Evolutionary conservation across 2,797 vertebrate species (phyloP).

Genomic region (Sebastes ruberrimus): DNA sequence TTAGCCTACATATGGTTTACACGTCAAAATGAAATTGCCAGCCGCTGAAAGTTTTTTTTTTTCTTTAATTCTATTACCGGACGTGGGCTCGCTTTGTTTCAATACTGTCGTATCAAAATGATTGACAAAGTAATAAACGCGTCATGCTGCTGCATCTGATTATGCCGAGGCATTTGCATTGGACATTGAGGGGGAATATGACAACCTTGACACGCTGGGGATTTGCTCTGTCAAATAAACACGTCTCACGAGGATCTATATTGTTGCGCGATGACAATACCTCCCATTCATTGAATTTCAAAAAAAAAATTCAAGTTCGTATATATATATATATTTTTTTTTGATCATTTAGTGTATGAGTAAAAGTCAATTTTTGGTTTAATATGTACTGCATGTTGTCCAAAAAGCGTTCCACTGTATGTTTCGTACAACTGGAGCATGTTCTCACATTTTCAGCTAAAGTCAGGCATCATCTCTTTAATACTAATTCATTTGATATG

Average conservation of each 20-base stretch:
- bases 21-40: slow-evolving; percentile 73
- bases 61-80: slow-evolving; percentile 79
- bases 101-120: slow-evolving; percentile 74
- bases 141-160: slow-evolving; percentile 80
- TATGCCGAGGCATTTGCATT: slow-evolving; percentile 75
- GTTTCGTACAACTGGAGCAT: too few species aligned
- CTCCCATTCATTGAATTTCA: slow-evolving; percentile 57
- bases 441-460: too few species aligned
- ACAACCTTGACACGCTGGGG: slow-evolving; percentile 77
- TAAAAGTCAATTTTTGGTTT: too few species aligned
- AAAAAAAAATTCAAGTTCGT: slow-evolving; percentile 33
- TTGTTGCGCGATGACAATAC: slow-evolving; percentile 64
- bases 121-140: slow-evolving; percentile 84
- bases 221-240: slow-evolving; percentile 80
- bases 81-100: slow-evolving; percentile 73
- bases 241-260: slow-evolving; percentile 74
- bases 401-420: too few species aligned
- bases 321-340: background rate
- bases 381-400: too few species aligned
- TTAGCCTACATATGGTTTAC: slow-evolving; percentile 59
- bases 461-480: too few species aligned
- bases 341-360: slow-evolving; percentile 12
- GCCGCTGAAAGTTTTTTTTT: slow-evolving; percentile 74
- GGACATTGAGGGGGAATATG: slow-evolving; percentile 75
- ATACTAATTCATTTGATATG: too few species aligned